Percentiles rank a stretch among this genome's conserved stretches.
phyloP scores from a whole-genome alignment of 92 coral and sea anemone genomes.

The Epizoanthus stellaris region DNA sequence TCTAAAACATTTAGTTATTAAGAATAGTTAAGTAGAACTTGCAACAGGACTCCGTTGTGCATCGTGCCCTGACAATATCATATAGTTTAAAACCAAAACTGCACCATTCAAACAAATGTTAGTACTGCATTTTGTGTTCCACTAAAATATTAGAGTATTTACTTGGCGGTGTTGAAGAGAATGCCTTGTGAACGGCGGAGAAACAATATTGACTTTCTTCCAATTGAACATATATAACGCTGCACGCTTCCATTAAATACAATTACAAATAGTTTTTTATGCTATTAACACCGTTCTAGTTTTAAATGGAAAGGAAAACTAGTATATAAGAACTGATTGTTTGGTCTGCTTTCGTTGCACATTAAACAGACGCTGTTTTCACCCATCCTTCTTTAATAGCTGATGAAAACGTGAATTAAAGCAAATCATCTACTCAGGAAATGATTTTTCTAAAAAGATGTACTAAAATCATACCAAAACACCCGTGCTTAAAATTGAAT shows the following conservation, averaged over 20 bases:
- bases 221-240: slow-evolving; percentile 1
- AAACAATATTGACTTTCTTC: slow-evolving; percentile 35
- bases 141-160: slow-evolving; percentile 8
- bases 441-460: background rate
- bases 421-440: too few relatives aligned
- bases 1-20: background rate
- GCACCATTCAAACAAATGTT: background rate
- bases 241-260: slow-evolving; percentile 5
- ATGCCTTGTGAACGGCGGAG: background rate
- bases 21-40: background rate
- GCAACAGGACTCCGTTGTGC: background rate
- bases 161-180: slow-evolving; percentile 13
- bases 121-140: background rate
- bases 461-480: background rate
- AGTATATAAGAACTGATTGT: background rate
- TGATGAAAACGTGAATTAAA: too few relatives aligned
- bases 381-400: background rate
- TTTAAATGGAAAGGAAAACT: slow-evolving; percentile 40
- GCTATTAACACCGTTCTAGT: slow-evolving; percentile 26
- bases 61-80: too few relatives aligned
- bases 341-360: slow-evolving; percentile 34
- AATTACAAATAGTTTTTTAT: slow-evolving; percentile 8
- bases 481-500: background rate
- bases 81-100: background rate
- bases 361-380: slow-evolving; percentile 10